Conservation (phyloP, 2,797 vertebrate genomes). For the Notolepis coatsorum region DNA sequence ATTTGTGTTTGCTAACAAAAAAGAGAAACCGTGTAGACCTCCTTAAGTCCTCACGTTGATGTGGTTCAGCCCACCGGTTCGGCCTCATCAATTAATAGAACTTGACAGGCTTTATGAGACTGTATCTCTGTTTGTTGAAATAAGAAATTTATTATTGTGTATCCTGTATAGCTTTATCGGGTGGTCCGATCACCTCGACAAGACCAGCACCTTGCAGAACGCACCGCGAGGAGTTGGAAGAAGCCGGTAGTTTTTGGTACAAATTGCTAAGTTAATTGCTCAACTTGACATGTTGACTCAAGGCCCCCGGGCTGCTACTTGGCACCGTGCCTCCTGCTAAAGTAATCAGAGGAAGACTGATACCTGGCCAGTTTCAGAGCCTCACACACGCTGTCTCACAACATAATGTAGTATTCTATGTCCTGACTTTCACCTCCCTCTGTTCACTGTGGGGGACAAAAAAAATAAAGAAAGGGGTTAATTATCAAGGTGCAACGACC, state of each 20-base stretch:
- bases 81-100: conserved; percentile 20
- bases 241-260: background rate
- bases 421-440: conserved; percentile 30
- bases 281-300: conserved; percentile 10
- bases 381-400: conserved; percentile 9
- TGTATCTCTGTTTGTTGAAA: conserved; percentile 4
- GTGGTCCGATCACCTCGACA: conserved; percentile 34
- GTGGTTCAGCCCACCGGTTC: background rate
- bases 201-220: background rate
- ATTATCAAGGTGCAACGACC: conserved; percentile 27
- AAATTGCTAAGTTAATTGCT: background rate
- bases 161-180: conserved; percentile 15
- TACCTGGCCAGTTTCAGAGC: conserved; percentile 1
- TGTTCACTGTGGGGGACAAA: conserved; percentile 20
- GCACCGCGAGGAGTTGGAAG: conserved; percentile 2
- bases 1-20: background rate
- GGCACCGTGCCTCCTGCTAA: conserved; percentile 18
- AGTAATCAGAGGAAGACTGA: conserved; percentile 19
- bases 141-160: conserved; percentile 13
- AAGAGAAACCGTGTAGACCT: background rate
- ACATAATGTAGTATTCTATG: conserved; percentile 24
- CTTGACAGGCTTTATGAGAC: conserved; percentile 26
- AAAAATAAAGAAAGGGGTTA: conserved; percentile 10
- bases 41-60: conserved; percentile 50
- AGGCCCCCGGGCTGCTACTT: conserved; percentile 15